Conservation (phyloP, 2,888 invertebrate genomes). For the Pyrgus malvae region DNA sequence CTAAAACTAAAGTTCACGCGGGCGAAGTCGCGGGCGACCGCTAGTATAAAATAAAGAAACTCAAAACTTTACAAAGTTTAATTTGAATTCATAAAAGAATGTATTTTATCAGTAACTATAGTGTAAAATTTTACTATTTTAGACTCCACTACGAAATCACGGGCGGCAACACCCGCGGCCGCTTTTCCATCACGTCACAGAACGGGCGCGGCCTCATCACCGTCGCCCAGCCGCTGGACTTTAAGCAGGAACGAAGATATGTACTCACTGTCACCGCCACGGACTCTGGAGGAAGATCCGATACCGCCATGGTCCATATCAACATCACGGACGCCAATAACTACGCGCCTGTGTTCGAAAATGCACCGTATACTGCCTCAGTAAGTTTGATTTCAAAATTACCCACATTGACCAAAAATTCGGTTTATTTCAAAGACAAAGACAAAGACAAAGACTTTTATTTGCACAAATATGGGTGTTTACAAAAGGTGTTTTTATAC, state of each 20-base stretch:
- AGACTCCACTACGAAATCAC: slow-evolving; percentile 92
- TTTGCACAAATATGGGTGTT: too few species aligned
- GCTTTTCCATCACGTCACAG: slow-evolving; percentile 95
- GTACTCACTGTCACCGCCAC: slow-evolving; percentile 93
- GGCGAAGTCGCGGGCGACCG: too few species aligned
- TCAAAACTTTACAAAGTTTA: too few species aligned
- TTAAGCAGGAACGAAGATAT: slow-evolving; percentile 94
- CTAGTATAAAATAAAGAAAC: too few species aligned
- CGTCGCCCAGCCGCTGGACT: slow-evolving; percentile 94
- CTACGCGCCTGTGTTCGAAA: slow-evolving; percentile 95
- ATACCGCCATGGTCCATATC: slow-evolving; percentile 94
- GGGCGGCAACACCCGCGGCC: slow-evolving; percentile 90
- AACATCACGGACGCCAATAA: slow-evolving; percentile 98
- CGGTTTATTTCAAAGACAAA: background rate
- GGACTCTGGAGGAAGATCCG: slow-evolving; percentile 93
- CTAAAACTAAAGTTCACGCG: too few species aligned
- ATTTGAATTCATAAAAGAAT: too few species aligned
- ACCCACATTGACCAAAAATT: too few species aligned
- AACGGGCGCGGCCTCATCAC: slow-evolving; percentile 93
- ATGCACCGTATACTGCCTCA: slow-evolving; percentile 94
- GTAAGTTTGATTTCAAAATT: slow-evolving; percentile 55
- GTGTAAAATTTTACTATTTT: too few species aligned
- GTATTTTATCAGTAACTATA: too few species aligned
- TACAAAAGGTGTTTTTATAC: too few species aligned
- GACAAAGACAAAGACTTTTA: too few species aligned